Base-by-base conservation (phyloP, 1,140 invertebrate genomes). In the Lysiphlebus fabarum region DNA sequence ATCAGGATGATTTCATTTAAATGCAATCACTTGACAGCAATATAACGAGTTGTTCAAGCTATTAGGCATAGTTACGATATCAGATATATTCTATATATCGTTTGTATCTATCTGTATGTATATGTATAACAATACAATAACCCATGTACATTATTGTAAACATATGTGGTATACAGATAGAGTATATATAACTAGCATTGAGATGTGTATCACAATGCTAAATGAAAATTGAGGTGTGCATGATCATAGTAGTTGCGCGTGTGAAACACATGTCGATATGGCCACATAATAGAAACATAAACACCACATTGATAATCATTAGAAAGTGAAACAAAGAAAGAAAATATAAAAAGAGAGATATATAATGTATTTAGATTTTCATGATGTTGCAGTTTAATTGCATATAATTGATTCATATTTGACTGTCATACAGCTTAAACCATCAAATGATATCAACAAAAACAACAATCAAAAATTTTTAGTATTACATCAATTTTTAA, bases 221-320 rank as follows among this genome's bases (percentile, higher is more conserved):
- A 36, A 10, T n/a, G 64, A 55, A 66, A 70, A 67, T 64, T 26
- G 17, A 26, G 17, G 17, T 67, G 65, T 69, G 66, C 64, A 59
- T 58, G 61, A 49, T 48, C 53, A 62, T 64, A 26, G 65, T 56
- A 51, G 56, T 40, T 40, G 58, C 61, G 59, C 45, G 68, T 44
- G 59, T 64, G 68, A 67, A 75, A 75, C 74, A 73, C 71, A 71
- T 74, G 74, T 74, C 73, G 72, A 74, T 75, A 73, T 67, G 65
- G 71, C 72, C 74, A 70, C 72, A 76, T 76, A 76, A 76, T 76
- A 70, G 73, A 70, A 72, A 76, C 72, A 75, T 76, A 75, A 76
- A 71, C 68, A 66, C 68, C 66, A 62, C 65, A 64, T 66, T 61
- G 64, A 66, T 66, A 64, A 1, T 26, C 17, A 26, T 26, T 26